Base-by-base conservation (phyloP, 1,140 invertebrate species). In the Zelostemma sp. region DNA sequence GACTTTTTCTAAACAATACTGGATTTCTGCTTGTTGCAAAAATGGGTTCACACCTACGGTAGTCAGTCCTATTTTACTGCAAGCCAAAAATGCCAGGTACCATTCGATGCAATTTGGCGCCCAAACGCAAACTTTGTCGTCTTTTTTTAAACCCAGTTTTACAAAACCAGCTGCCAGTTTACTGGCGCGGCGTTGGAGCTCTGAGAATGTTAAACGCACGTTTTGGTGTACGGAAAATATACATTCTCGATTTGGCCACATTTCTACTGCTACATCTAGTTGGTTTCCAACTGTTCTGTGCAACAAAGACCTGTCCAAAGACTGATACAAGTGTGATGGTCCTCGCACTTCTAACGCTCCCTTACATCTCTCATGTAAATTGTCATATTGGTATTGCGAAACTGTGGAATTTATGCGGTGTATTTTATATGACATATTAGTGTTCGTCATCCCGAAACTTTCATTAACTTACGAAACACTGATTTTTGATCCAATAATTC, bases 81-180 rank as follows among this genome's bases (percentile, higher is more conserved):
- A 90, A 0, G 92, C 96, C 65, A 95, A 86, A 72, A 92, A 88
- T 0, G 90, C 86, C 0, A 97, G 74, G 2, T 93, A 86, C 96
- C 96, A 99, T 74, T 94, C 91, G 4, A 90, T 76, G 17, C 88
- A 87, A 83, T 98, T 99, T 0, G 96, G 95, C 0, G 92, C 90
- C 93, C 94, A 98, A 9, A 99, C 86, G 0, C 93, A 97, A 1
- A 99, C 72, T 5, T 93, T 81, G 76, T 99, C 97, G 0, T 95
- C 95, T 47, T 85, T 88, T 59, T 90, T 77, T 8, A 98, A 78
- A 0, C 96, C 96, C 8, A 97, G 75, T 17, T 88, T 88, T 35
- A 90, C 78, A 0, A 99, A 85, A 0, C 94, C 93, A 11, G 92
- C 92, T 1, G 95, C 96, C 1, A 98, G 75, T 21, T 89, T 88